These are phyloP conservation scores for Pteromalus puparum DNA, from an alignment of 1,140 invertebrate species.

Conservation along the genomic window DNA sequence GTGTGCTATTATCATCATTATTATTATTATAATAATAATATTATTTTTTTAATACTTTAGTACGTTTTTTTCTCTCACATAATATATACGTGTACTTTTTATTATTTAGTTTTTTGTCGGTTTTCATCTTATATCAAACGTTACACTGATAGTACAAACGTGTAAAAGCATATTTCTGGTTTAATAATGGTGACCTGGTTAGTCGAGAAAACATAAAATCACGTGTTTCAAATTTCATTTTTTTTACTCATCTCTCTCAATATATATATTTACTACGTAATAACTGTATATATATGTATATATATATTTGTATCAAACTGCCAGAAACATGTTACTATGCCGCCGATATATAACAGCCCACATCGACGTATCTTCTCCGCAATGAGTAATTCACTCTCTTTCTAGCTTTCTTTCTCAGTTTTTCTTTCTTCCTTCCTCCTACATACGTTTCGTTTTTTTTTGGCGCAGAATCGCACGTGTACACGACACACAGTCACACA, in stretches of 20 bases:
- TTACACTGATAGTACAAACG: constrained; percentile 48
- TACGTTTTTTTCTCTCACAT: constrained; percentile 16
- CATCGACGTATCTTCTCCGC: constrained; percentile 8
- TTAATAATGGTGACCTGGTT: constrained; percentile 25
- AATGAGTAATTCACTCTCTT: constrained; percentile 19
- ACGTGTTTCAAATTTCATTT: constrained; percentile 31
- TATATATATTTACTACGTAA: constrained; percentile 30
- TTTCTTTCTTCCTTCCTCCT: neutral
- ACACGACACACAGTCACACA: constrained; percentile 29
- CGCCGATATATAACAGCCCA: constrained; percentile 13
- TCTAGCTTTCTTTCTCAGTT: neutral
- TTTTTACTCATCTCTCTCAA: constrained; percentile 13
- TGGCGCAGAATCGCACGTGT: constrained; percentile 45
- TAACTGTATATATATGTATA: constrained; percentile 34
- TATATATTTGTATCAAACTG: constrained; percentile 45
- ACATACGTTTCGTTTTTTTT: neutral
- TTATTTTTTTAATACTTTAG: neutral
- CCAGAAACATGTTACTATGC: constrained; percentile 39
- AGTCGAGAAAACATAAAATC: constrained; percentile 39
- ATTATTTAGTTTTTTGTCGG: constrained; percentile 36
- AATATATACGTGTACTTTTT: constrained; percentile 20
- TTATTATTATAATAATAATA: neutral
- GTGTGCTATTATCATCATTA: neutral
- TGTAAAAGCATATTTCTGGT: constrained; percentile 51
- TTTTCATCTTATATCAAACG: constrained; percentile 48